Base-by-base conservation (phyloP, 1,140 invertebrate genomes). In the Drosophila lacertosa region DNA sequence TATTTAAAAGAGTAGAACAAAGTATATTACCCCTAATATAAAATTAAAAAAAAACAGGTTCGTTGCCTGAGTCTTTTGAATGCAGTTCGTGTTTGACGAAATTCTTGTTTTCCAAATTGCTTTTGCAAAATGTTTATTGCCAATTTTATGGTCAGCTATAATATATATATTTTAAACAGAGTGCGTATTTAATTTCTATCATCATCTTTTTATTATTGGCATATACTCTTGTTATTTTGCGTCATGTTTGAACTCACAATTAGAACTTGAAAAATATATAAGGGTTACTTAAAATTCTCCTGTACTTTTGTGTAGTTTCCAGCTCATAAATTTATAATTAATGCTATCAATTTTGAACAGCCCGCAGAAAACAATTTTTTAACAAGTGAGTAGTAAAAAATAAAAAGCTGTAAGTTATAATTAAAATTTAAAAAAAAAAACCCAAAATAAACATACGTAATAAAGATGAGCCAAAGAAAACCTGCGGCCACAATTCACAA, bases 21-120 rank as follows among this genome's bases (percentile, higher is more conserved):
- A 35, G 33, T 33, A 62, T 32, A 62, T 15, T n/a, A 60, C 13
- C 7, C 15, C 16, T 26, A 35, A 62, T 50, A 18, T 33, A 29
- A 33, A 32, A 22, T 29, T 18, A 4, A 32, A 20, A 9, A 11
- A 54, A 80, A 86, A 69, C 82, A 69, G 82, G 82, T 86, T 86
- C 29, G 50, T 47, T 39, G 47, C 58, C 42, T 15, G 2, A 65
- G 32, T 68, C 50, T 81, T 77, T 81, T 74, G 42, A 55, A 9
- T 72, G 24, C 9, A 53, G 18, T 39, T 73, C 13, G 39, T 16
- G 48, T 58, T 42, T 39, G 60, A 47, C 40, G 39, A 32, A 35
- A 53, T 59, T 48, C 33, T 62, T 48, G 29, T 24, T 64, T 54
- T 63, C 45, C 2, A 35, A 47, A 57, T 58, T 22, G 24, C 4